Conservation (phyloP, 2,113 vertebrate species). For the Leucoraja erinaceus region DNA sequence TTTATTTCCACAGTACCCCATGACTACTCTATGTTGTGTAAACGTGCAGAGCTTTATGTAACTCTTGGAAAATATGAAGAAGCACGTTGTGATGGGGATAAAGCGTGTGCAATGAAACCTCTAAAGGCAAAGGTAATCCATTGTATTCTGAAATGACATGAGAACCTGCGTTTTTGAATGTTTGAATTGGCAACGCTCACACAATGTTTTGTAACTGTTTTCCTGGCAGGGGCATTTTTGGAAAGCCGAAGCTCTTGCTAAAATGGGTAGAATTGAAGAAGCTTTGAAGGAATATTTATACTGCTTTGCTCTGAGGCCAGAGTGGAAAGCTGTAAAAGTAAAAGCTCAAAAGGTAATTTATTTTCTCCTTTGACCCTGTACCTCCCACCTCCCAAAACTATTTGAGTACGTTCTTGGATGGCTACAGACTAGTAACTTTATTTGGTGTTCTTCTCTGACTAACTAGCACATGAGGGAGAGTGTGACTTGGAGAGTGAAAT, state of each 20-base stretch:
- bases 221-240: slow-evolving; percentile 70
- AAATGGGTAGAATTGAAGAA: slow-evolving; percentile 70
- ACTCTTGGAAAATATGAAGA: slow-evolving; percentile 71
- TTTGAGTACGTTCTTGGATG: background rate
- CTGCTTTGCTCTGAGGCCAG: slow-evolving; percentile 80
- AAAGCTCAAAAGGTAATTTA: slow-evolving; percentile 78
- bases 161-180: background rate
- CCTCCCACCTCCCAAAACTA: background rate
- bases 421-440: background rate
- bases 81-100: slow-evolving; percentile 64
- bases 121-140: slow-evolving; percentile 68
- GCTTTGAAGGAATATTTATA: slow-evolving; percentile 78
- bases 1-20: slow-evolving; percentile 61
- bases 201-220: slow-evolving; percentile 41
- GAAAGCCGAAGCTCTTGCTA: slow-evolving; percentile 73
- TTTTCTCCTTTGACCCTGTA: background rate
- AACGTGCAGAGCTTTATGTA: slow-evolving; percentile 68
- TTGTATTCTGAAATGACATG: background rate
- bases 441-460: too few species aligned
- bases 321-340: slow-evolving; percentile 75
- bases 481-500: background rate
- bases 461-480: background rate
- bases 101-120: slow-evolving; percentile 65
- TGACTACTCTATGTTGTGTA: slow-evolving; percentile 62
- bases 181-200: background rate